Evolutionary conservation across 2,113 vertebrate species (phyloP).

Genomic region (Dicaeum eximium): DNA sequence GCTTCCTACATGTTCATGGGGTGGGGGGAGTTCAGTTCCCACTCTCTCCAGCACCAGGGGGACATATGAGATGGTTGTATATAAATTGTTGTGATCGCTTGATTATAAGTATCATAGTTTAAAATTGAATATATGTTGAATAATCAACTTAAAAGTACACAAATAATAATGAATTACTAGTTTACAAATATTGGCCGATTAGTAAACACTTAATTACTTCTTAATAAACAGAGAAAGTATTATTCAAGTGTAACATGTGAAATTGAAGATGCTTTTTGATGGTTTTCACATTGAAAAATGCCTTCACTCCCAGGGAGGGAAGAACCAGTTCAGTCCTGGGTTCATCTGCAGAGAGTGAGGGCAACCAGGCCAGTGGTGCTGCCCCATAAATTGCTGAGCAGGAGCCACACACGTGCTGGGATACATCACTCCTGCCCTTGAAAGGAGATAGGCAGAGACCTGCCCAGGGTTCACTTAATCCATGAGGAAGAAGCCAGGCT

Average conservation of each 20-base stretch:
- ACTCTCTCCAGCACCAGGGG: neutral
- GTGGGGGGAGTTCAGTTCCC: neutral
- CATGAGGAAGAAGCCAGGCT: neutral
- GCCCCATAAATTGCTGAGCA: neutral
- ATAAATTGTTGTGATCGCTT: neutral
- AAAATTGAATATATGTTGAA: neutral
- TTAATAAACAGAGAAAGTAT: neutral
- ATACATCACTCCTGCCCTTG: neutral
- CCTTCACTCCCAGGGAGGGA: neutral
- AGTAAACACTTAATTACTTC: neutral
- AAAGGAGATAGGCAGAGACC: neutral
- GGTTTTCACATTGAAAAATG: neutral
- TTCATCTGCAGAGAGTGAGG: neutral
- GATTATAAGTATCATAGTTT: neutral
- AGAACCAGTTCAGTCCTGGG: neutral
- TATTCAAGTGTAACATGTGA: neutral
- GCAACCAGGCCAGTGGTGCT: fast-evolving
- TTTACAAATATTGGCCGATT: neutral
- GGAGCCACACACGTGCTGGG: fast-evolving
- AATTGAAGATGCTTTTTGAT: neutral
- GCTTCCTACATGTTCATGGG: neutral
- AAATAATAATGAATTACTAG: neutral
- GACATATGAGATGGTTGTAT: neutral
- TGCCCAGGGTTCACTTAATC: neutral
- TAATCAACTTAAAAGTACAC: neutral